Base-by-base conservation (phyloP, 2,797 vertebrate genomes). In the Dallia pectoralis region DNA sequence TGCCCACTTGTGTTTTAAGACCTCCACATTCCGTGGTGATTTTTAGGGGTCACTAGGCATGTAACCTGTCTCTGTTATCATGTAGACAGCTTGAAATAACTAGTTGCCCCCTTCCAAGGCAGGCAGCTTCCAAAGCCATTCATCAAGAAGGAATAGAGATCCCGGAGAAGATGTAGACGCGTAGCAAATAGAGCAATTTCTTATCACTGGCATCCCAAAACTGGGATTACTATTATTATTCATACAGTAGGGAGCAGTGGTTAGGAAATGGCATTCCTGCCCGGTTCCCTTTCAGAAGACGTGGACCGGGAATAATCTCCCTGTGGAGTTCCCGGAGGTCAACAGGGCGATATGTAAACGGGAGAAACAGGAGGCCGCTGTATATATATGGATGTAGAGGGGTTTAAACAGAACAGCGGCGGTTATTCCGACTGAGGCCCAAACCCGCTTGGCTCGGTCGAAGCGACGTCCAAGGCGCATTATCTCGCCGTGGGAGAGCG, bases 141-240 rank as follows among this genome's bases (percentile, higher is more conserved):
- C 22, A 61, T 29, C 51, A 68, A 30, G 48, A 8, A 18, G 25
- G 67, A 27, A 6, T 29, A 7, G 49, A 47, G 67, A 40, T 51
- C 44, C 78, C 79, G 75, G 79, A 79, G 30, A n/a, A 84, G 83
- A 90, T 86, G 79, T 85, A 84, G 82, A 81, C 77, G 63, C 59
- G 12, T 68, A 85, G 83, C 86, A 90, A 83, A 89, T 87, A 86
- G 88, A 86, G 85, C 88, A 84, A 86, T 90, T 90, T 89, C 87
- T 91, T 90, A 85, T 85, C 85, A 73, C 82, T 83, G 86, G 79
- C 86, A 87, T 88, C 84, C 87, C 87, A 84, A 83, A 85, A 74
- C 81, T 71, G 69, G 79, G 80, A 85, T 79, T 87, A 79, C 86
- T 78, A 84, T 84, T 83, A 81, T 85, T 86, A 83, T 82, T 77